Conservation (phyloP, 2,888 invertebrate genomes). For the Aethes cnicana region DNA sequence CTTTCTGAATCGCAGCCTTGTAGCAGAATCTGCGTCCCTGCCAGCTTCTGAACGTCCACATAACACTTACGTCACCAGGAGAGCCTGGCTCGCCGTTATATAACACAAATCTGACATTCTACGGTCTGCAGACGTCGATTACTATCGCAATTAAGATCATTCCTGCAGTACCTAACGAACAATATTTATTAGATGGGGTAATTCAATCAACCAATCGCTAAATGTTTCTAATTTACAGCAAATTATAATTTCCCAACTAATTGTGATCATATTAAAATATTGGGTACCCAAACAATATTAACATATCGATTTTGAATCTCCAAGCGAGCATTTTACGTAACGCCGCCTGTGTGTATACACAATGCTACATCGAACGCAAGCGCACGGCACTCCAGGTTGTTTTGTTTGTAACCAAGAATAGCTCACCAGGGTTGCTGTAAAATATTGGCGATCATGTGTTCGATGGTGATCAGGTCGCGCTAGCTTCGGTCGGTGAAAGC, state of each 20-base stretch:
- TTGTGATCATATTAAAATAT: slow-evolving; percentile 37
- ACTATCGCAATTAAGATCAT: slow-evolving; percentile 7
- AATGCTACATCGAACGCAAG: slow-evolving; percentile 40
- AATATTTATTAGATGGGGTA: slow-evolving; percentile 10
- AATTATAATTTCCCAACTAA: background rate
- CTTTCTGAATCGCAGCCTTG: background rate
- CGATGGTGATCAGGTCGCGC: too few species aligned
- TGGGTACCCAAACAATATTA: slow-evolving; percentile 42
- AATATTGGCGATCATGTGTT: slow-evolving; percentile 66
- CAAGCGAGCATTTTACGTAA: slow-evolving; percentile 65
- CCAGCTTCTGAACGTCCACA: slow-evolving; percentile 1
- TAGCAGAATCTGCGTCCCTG: background rate
- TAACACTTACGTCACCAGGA: slow-evolving; percentile 30
- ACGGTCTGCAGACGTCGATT: slow-evolving; percentile 9
- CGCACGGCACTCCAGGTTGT: slow-evolving; percentile 32
- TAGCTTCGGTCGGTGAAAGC: too few species aligned
- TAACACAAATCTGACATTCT: slow-evolving; percentile 12
- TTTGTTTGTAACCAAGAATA: slow-evolving; percentile 46
- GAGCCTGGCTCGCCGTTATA: slow-evolving; percentile 19
- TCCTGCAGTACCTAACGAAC: background rate
- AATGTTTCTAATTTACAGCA: background rate
- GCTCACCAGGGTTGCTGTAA: slow-evolving; percentile 45
- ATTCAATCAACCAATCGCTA: background rate
- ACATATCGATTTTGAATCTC: slow-evolving; percentile 63
- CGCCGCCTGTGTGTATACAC: slow-evolving; percentile 40